Base-by-base conservation (phyloP, 2,113 vertebrate species). In the Baryphthengus martii region DNA sequence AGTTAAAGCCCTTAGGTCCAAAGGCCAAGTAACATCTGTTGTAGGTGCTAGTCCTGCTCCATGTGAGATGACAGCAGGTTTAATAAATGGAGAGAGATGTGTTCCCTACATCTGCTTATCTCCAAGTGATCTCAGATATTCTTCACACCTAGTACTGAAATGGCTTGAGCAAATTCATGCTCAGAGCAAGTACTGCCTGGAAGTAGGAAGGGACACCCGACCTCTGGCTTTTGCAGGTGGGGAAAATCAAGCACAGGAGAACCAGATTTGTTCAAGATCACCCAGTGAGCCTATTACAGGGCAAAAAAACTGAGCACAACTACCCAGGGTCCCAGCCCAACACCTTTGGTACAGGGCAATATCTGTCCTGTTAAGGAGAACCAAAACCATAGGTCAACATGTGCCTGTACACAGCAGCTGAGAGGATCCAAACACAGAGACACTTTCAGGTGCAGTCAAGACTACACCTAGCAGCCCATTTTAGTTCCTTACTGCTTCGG, bases 11-110 rank as follows among this genome's bases (percentile, higher is more conserved):
- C 24, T 56, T 18, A 6, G 10, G 39, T 61, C 3, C 74, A 77
- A 37, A 68, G 52, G 47, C 23, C 10, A 17, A 56, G 28, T 13
- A 4, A 0, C 1, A 0, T 14, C n/a, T 52, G 20, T 14, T 44
- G 25, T 4, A 82, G 35, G 14, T n/a, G 33, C 4, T 68, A 15
- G 35, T 9, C 10, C 74, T 1, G 3, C 12, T 12, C n/a, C 18
- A 7, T 2, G 0, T 1, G 6, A 15, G 63, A 1, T 33, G 33
- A 35, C 50, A 67, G 37, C 3, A 37, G 33, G 10, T 78, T 55
- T 23, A 68, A 13, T 25, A 71, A 77, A 35, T 31, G 6, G 29
- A 40, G 11, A 12, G 23, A 74, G 49, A 26, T 19, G 24, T 10
- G 39, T 61, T 55, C 42, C n/a, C 3, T 3, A 4, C 1, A 13